Evolutionary conservation across 2,113 vertebrate species (phyloP).

Genomic region (Rhinoderma darwinii): DNA sequence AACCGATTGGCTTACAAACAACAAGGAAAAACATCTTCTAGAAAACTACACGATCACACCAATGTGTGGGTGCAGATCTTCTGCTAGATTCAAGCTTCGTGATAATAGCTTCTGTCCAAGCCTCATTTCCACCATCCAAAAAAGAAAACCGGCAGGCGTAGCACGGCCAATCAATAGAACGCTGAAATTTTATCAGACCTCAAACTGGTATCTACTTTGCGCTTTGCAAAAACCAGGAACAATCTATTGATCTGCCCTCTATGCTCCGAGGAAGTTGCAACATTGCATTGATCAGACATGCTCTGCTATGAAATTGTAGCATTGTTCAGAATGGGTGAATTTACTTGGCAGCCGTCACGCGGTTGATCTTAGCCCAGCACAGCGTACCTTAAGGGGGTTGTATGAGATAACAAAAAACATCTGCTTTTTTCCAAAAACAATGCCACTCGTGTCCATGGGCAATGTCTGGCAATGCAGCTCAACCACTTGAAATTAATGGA

Average conservation of each 20-base stretch:
- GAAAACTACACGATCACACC: background rate
- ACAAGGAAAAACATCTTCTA: constrained; percentile 17
- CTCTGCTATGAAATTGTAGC: constrained; percentile 5
- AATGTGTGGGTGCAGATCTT: background rate
- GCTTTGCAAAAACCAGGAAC: constrained; percentile 27
- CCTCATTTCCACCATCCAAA: constrained; percentile 18
- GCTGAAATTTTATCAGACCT: constrained; percentile 34
- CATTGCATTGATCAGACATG: constrained; percentile 46
- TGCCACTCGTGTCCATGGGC: too few species aligned
- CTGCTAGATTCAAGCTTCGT: background rate
- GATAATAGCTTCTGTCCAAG: constrained; percentile 38
- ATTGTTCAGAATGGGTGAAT: background rate
- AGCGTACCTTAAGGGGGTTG: background rate
- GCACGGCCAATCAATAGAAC: constrained; percentile 39
- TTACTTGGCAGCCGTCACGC: background rate
- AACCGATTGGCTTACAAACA: background rate
- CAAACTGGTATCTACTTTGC: constrained; percentile 31
- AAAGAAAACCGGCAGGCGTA: constrained; percentile 22
- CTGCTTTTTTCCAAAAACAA: too few species aligned
- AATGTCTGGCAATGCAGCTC: too few species aligned
- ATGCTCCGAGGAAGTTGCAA: constrained; percentile 35
- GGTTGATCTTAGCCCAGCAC: too few species aligned
- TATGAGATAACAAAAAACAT: background rate
- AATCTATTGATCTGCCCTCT: constrained; percentile 36
- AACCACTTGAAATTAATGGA: too few species aligned